Base-by-base conservation (phyloP, 1,140 invertebrate species). In the Drosophila malerkotliana region DNA sequence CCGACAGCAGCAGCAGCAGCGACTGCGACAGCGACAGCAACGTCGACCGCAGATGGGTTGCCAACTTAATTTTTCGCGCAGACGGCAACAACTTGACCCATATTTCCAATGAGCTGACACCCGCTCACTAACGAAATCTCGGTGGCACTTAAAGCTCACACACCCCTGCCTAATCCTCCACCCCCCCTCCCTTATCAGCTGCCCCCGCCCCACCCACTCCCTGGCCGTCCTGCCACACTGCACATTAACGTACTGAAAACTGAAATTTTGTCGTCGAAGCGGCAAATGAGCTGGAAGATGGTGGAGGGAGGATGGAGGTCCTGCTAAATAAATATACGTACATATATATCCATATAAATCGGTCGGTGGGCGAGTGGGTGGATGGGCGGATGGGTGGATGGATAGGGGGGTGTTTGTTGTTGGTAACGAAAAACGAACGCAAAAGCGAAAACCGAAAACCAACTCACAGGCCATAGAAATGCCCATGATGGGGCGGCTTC, bases 181-280 rank as follows among this genome's bases (percentile, higher is more conserved):
- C n/a, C 26, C n/a, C 12, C 12, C n/a, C 2, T 7, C 9, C 45
- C 1, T 37, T 49, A 49, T 24, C 32, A 10, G 15, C 24, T 21
- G 12, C 39, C 18, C 18, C 18, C 18, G 18, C 18, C 18, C 18
- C 6, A 14, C 12, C 14, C 14, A n/a, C 15, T 7, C 54, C 4
- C 26, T 26, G 34, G 24, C 21, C 8, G 21, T 44, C 53, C 41
- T 52, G 45, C 47, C 64, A 53, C 49, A 53, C 63, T 55, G 69
- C 57, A 82, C 79, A 82, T 82, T 83, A 82, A 77, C 75, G 75
- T 72, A 77, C 78, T 85, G 82, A 85, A 85, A 85, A 85, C 82
- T 85, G 82, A 85, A 85, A 87, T 85, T 78, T 85, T 85, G 82
- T 85, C 82, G 83, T 83, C 83, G 83, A 88, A 88, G 83, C 82